Evolutionary conservation across 2,888 invertebrate species (phyloP).

Genomic region (Phoenoteleia sp.): DNA sequence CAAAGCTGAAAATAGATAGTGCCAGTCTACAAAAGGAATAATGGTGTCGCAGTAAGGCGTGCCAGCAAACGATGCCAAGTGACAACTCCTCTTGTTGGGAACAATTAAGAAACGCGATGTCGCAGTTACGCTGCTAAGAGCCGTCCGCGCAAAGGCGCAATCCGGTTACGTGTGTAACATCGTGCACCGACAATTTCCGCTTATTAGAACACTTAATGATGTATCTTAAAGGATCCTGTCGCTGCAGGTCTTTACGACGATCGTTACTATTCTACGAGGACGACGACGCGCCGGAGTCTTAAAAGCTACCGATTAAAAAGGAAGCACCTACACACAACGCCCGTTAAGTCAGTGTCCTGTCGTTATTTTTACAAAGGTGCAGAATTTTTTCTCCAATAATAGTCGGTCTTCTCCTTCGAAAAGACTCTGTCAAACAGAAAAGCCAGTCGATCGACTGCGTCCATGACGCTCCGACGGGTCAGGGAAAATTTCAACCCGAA

Average conservation of each 20-base stretch:
- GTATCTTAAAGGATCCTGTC: conserved; percentile 65
- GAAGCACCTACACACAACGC: conserved; percentile 57
- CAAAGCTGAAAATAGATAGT: conserved; percentile 16
- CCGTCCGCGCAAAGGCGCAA: conserved; percentile 55
- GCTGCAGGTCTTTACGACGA: conserved; percentile 50
- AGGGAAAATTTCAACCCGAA: conserved; percentile 37
- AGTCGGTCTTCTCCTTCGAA: conserved; percentile 56
- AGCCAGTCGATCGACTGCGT: conserved; percentile 53
- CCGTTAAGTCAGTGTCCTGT: conserved; percentile 62
- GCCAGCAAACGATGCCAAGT: conserved; percentile 82
- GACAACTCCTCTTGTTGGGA: conserved; percentile 84
- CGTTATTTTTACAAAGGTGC: conserved; percentile 67
- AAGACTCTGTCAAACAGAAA: conserved; percentile 50
- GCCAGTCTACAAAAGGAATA: conserved; percentile 18
- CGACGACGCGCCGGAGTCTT: conserved; percentile 53
- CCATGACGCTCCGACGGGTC: conserved; percentile 28
- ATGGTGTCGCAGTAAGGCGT: conserved; percentile 71
- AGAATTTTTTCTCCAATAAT: conserved; percentile 45
- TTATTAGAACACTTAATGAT: conserved; percentile 74
- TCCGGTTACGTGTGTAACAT: conserved; percentile 55
- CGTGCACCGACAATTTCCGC: conserved; percentile 61
- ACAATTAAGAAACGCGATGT: conserved; percentile 84
- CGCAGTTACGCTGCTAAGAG: conserved; percentile 74
- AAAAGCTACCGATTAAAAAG: conserved; percentile 71
- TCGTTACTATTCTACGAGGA: conserved; percentile 65